Conservation (phyloP, 1,140 invertebrate genomes). For the Pogonomyrmex californicus region DNA sequence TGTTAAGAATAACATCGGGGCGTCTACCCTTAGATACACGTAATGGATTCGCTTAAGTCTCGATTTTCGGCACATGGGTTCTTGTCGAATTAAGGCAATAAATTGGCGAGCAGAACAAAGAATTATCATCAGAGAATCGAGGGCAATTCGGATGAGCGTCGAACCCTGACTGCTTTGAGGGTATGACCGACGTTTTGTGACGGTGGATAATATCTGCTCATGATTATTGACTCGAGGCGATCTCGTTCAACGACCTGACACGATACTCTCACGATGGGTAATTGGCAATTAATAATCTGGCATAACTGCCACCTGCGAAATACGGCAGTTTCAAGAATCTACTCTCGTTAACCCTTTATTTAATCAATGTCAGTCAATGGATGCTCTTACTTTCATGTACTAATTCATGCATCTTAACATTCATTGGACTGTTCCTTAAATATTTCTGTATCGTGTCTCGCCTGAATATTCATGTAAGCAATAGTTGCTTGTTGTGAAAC, state of each 20-base stretch:
- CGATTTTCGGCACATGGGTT: background rate
- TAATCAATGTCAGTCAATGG: background rate
- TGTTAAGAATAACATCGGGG: background rate
- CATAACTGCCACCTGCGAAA: conserved; percentile 5
- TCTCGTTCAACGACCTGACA: conserved; percentile 28
- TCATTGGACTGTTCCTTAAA: background rate
- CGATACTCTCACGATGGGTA: conserved; percentile 39
- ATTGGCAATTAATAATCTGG: conserved; percentile 49
- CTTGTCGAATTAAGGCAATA: conserved; percentile 28
- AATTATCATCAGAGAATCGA: conserved; percentile 19
- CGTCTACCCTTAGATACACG: background rate
- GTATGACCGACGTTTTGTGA: conserved; percentile 46
- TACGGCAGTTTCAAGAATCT: background rate
- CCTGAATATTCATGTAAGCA: background rate
- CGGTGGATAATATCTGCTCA: conserved; percentile 43
- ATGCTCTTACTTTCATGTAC: background rate
- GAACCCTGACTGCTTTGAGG: conserved; percentile 32
- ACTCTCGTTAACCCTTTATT: conserved; percentile 21
- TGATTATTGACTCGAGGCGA: conserved; percentile 58
- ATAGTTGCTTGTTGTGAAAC: background rate
- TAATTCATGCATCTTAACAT: background rate
- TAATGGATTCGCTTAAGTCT: background rate
- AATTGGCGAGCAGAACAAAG: background rate
- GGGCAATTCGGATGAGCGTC: conserved; percentile 31
- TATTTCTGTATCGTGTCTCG: background rate